phyloP scores from a whole-genome alignment of 2,888 invertebrate species.

The Steinernema scapterisci region DNA sequence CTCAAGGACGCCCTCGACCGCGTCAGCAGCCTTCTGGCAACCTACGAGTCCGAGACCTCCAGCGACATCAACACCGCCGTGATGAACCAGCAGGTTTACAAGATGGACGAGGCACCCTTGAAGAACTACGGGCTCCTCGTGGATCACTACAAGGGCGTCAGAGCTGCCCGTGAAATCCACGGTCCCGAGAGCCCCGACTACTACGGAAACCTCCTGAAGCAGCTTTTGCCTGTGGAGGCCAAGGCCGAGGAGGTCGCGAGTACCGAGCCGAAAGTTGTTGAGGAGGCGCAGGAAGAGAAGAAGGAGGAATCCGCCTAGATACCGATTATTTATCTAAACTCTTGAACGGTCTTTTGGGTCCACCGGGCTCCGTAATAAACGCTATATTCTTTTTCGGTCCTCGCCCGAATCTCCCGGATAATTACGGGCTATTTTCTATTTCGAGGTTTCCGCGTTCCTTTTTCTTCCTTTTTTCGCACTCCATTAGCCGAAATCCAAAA shows the following conservation, averaged over 20 bases:
- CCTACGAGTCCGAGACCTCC: background rate
- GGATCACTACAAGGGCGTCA: conserved; percentile 13
- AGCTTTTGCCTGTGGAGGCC: background rate
- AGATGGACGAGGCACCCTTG: background rate
- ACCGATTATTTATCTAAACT: no score
- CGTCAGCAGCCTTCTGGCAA: background rate
- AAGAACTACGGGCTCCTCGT: background rate
- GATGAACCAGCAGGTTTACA: background rate
- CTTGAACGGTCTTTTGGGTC: no score
- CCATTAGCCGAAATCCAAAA: no score
- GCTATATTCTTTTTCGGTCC: no score
- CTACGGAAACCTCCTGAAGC: background rate
- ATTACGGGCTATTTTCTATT: no score
- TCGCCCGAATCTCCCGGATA: no score
- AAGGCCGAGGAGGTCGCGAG: background rate
- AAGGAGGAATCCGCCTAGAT: background rate
- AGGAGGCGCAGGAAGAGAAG: background rate
- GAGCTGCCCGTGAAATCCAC: background rate
- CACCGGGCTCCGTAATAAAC: no score
- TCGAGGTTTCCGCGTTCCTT: no score
- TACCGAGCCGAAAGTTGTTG: background rate
- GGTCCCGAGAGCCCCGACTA: background rate
- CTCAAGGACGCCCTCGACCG: background rate
- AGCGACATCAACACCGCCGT: background rate
- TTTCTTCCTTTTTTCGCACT: no score